Evolutionary conservation across 2,797 vertebrate species (phyloP).

Genomic region (Hylomyscus alleni): DNA sequence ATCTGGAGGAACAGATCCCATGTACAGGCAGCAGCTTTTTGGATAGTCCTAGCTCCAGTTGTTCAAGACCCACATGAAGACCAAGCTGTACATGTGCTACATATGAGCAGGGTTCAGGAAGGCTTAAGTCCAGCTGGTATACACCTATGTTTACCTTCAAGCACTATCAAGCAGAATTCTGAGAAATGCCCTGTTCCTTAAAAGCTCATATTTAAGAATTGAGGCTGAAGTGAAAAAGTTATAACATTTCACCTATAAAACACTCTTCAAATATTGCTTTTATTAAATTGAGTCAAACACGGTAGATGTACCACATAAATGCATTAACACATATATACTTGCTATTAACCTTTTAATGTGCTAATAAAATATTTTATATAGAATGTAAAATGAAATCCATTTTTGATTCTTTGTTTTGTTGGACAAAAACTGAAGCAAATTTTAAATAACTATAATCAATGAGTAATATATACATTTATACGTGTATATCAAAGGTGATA

Average conservation of each 20-base stretch:
- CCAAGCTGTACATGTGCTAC: background rate
- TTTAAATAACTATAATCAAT: constrained; percentile 15
- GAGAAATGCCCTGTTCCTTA: background rate
- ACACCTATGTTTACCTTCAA: background rate
- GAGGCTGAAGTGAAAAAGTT: background rate
- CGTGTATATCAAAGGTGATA: background rate
- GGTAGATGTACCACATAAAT: background rate
- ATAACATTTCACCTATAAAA: background rate
- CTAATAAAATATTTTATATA: background rate
- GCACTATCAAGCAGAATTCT: background rate
- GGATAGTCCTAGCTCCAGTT: background rate
- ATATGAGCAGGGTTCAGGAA: background rate
- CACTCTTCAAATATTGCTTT: background rate
- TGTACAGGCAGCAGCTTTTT: background rate
- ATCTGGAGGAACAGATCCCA: background rate
- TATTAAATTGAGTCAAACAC: background rate
- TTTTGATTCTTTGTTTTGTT: background rate
- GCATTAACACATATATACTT: background rate
- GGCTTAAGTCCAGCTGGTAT: background rate
- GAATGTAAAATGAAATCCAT: background rate
- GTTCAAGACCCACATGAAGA: background rate
- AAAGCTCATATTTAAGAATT: background rate
- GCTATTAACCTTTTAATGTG: background rate
- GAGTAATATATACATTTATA: background rate
- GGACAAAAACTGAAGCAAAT: background rate